Evolutionary conservation across 2,113 vertebrate genomes (phyloP).

Genomic region (Phrynosoma blainvillii): DNA sequence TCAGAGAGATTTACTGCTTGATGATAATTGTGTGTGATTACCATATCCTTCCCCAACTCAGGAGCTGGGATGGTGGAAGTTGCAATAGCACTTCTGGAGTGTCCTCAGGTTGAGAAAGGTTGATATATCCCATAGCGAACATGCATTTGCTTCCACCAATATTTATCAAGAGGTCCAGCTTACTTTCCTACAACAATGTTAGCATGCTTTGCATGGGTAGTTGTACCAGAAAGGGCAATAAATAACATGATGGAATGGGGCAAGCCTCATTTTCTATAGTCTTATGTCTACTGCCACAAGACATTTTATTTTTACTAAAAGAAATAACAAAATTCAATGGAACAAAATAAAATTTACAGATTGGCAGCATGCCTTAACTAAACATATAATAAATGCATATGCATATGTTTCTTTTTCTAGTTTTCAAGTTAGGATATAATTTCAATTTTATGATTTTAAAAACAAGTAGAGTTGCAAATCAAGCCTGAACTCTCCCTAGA

Average conservation of each 20-base stretch:
- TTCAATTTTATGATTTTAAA: neutral
- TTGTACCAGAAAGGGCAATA: neutral
- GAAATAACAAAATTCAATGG: too few relatives aligned
- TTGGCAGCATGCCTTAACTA: too few relatives aligned
- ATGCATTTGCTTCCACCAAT: neutral
- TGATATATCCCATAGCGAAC: neutral
- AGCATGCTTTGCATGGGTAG: neutral
- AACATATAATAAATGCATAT: too few relatives aligned
- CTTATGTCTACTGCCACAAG: neutral
- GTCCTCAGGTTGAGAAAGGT: neutral
- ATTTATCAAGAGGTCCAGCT: neutral
- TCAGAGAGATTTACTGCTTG: neutral
- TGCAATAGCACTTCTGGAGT: too few relatives aligned
- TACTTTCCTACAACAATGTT: too few relatives aligned
- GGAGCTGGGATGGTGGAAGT: too few relatives aligned
- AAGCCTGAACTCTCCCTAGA: too few relatives aligned
- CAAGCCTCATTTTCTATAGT: neutral
- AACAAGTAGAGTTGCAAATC: constrained; percentile 15
- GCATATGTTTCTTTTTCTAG: too few relatives aligned
- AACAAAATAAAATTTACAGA: too few relatives aligned
- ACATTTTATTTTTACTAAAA: neutral
- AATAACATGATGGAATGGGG: neutral
- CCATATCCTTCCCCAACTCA: too few relatives aligned
- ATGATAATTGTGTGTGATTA: neutral
- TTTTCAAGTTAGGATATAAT: too few relatives aligned